Percentiles rank a stretch among this genome's conserved stretches.
Evolutionary conservation across 2,888 invertebrate species (phyloP).

Genomic region (Clusia tigrina): DNA sequence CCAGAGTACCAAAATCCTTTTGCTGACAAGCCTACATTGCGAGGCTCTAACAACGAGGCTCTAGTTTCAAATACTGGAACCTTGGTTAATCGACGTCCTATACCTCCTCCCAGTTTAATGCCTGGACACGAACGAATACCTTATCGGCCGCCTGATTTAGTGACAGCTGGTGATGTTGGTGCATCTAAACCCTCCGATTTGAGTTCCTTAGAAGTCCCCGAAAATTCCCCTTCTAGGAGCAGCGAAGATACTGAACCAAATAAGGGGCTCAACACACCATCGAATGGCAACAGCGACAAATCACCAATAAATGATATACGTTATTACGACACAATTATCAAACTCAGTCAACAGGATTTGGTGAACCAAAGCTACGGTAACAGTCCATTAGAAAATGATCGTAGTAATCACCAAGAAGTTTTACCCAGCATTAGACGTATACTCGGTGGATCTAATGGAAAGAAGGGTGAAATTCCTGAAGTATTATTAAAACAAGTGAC

Average conservation of each 20-base stretch:
- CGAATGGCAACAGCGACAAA: constrained; percentile 66
- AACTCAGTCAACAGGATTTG: constrained; percentile 18
- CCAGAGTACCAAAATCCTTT: constrained; percentile 86
- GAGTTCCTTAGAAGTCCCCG: too few species aligned
- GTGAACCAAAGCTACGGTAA: not conserved
- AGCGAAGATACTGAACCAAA: constrained; percentile 61
- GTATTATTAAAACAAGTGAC: constrained; percentile 76
- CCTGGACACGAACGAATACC: constrained; percentile 86
- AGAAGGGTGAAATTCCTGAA: constrained; percentile 83
- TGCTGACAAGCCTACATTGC: constrained; percentile 86
- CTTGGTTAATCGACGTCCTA: constrained; percentile 77
- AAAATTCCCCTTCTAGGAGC: constrained; percentile 29
- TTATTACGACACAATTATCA: constrained; percentile 24
- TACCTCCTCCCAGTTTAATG: constrained; percentile 83
- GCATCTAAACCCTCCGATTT: too few species aligned
- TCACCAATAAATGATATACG: constrained; percentile 27
- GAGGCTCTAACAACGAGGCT: constrained; percentile 74
- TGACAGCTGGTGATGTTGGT: constrained; percentile 31
- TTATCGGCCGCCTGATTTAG: constrained; percentile 71
- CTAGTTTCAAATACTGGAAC: constrained; percentile 49
- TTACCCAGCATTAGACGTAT: constrained; percentile 86
- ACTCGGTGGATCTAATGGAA: constrained; percentile 84
- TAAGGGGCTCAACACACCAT: constrained; percentile 79
- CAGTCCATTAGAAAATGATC: not conserved
- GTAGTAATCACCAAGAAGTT: constrained; percentile 66